These are phyloP conservation scores for Mixornis gularis DNA, from an alignment of 2,113 vertebrate genomes.

Conservation along the genomic window DNA sequence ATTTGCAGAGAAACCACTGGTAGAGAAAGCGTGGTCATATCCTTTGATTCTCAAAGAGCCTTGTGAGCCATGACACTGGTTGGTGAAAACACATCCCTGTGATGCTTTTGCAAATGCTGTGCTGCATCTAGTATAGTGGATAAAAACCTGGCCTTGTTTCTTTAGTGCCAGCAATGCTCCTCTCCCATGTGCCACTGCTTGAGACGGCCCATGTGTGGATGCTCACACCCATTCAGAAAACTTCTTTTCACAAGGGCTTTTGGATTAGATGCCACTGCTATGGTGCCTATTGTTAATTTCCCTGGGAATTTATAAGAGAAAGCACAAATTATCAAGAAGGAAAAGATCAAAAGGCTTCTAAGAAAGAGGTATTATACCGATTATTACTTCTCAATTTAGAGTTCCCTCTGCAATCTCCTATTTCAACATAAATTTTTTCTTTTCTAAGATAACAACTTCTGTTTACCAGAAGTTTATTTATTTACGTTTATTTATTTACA, in stretches of 20 bases:
- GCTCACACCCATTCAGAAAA: not conserved
- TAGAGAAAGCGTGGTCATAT: rapidly evolving
- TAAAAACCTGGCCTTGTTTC: not conserved
- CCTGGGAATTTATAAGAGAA: not conserved
- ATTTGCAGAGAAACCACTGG: not conserved
- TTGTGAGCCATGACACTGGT: not conserved
- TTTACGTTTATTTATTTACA: not conserved
- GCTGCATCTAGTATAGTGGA: not conserved
- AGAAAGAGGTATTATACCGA: not conserved
- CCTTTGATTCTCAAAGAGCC: not conserved
- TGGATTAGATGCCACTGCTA: not conserved
- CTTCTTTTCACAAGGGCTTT: not conserved
- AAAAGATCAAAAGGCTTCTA: not conserved
- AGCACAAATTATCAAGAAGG: not conserved
- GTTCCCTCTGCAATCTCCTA: not conserved
- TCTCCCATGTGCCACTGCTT: not conserved
- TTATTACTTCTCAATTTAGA: not conserved
- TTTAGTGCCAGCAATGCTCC: not conserved
- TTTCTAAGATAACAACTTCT: not conserved
- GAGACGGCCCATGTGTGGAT: not conserved
- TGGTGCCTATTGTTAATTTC: not conserved
- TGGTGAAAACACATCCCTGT: rapidly evolving
- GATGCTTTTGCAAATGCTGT: not conserved
- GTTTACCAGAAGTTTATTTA: not conserved
- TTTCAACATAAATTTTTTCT: not conserved